phyloP scores from a whole-genome alignment of 2,888 invertebrate genomes.

The Cryptus viduatorius region DNA sequence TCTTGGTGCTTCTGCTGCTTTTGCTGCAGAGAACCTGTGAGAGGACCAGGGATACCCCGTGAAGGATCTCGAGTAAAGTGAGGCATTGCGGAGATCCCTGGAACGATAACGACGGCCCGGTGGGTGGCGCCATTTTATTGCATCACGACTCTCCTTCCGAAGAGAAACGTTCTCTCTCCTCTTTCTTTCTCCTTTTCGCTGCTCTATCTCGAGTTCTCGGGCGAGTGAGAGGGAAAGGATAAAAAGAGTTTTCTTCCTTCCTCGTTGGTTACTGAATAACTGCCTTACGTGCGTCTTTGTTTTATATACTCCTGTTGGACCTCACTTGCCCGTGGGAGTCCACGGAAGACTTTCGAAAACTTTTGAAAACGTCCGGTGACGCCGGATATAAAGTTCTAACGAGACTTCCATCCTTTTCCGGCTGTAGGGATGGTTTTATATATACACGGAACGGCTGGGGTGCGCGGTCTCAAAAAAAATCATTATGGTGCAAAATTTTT shows the following conservation, averaged over 20 bases:
- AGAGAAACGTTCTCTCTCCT: conserved; percentile 28
- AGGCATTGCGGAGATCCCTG: conserved; percentile 83
- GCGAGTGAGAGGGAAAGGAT: conserved; percentile 9
- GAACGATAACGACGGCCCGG: conserved; percentile 81
- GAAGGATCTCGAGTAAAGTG: conserved; percentile 80
- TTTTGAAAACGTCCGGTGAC: background rate
- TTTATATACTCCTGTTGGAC: background rate
- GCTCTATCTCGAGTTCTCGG: conserved; percentile 26
- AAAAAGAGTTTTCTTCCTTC: conserved; percentile 38
- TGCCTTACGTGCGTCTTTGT: conserved; percentile 12
- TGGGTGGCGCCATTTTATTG: conserved; percentile 85
- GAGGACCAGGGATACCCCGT: conserved; percentile 62
- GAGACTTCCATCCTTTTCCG: conserved; percentile 5
- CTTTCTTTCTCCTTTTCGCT: conserved; percentile 63
- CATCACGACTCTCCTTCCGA: conserved; percentile 80
- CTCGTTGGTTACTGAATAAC: conserved; percentile 16
- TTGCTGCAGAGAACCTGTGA: conserved; percentile 38
- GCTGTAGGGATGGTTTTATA: no score
- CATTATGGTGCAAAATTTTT: background rate
- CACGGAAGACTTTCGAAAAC: background rate
- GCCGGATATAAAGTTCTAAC: conserved; percentile 2
- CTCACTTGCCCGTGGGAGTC: conserved; percentile 11
- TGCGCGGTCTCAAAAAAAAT: background rate
- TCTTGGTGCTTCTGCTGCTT: conserved; percentile 28
- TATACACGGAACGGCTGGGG: background rate